Base-by-base conservation (phyloP, 2,888 invertebrate species). In the Fabriciana adippe region DNA sequence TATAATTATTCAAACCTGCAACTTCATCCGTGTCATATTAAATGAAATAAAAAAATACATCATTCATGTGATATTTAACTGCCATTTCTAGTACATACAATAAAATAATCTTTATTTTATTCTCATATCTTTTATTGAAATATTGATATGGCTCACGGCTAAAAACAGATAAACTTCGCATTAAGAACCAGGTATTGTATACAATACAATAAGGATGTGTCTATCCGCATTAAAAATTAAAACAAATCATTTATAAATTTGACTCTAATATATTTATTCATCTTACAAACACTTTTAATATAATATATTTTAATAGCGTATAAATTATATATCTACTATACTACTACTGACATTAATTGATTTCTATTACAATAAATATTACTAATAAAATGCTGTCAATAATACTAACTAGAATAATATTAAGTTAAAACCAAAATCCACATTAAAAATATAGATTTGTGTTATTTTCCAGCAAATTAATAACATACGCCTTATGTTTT, bases 261-360 rank as follows among this genome's bases (percentile, higher is more conserved):
- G 61, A 55, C 60, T 66, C 21, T 61, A 66, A 55, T 66, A 66
- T 60, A 61, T 66, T 66, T 66, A 61, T 51, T 41, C 18, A 53
- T 55, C 60, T 66, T 66, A 61, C 55, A 55, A 60, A 60, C 41
- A 55, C 60, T 48, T 55, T 21, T 13, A 65, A 53, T 59, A 21
- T 21, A 35, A 54, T 31, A 31, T 54, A 61, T 61, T 53, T 61
- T n/a, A 60, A 45, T 31, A 55, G 21, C 55, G 21, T 55, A 66
- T 18, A 55, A 60, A 61, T 55, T 31, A 55, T 61, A 66, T 41
- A 41, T 41, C 35, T 41, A 47, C 6, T 21, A 35, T 54, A 53
- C 55, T 50, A 26, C 55, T 66, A 66, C 60, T 60, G 55, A 66
- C 66, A 66, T 47, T 61, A 31, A 55, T 51, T 65, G 35, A 35